Percentiles rank a stretch among this genome's conserved stretches.
phyloP scores from a whole-genome alignment of 2,797 vertebrate genomes.

The Tamandua tetradactyla region DNA sequence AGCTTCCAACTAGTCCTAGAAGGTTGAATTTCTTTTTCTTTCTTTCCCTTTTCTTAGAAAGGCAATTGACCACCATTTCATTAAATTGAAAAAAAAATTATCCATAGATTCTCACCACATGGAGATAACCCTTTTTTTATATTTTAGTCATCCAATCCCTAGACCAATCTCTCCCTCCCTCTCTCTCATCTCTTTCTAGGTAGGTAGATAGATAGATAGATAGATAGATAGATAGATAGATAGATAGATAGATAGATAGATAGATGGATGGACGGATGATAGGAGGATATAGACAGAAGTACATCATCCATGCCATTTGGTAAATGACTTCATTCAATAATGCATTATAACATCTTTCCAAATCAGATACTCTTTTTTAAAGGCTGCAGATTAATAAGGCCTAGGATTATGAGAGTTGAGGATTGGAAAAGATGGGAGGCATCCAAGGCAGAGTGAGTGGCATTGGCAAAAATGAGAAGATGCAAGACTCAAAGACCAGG shows the following conservation, averaged over 20 bases:
- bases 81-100: background rate
- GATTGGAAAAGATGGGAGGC: background rate
- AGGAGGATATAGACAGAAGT: background rate
- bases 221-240: background rate
- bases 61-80: background rate
- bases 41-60: background rate
- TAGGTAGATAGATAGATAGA: background rate
- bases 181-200: no score
- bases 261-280: background rate
- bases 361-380: background rate
- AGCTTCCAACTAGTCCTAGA: background rate
- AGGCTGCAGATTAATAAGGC: background rate
- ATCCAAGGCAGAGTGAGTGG: background rate
- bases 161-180: background rate
- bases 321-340: background rate
- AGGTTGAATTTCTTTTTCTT: background rate
- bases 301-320: background rate
- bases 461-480: no score
- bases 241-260: background rate
- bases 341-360: background rate
- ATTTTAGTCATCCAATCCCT: background rate
- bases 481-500: background rate
- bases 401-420: background rate
- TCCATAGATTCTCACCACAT: background rate
- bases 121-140: background rate